Evolutionary conservation across 2,113 vertebrate genomes (phyloP).

Genomic region (Nettapus auritus): DNA sequence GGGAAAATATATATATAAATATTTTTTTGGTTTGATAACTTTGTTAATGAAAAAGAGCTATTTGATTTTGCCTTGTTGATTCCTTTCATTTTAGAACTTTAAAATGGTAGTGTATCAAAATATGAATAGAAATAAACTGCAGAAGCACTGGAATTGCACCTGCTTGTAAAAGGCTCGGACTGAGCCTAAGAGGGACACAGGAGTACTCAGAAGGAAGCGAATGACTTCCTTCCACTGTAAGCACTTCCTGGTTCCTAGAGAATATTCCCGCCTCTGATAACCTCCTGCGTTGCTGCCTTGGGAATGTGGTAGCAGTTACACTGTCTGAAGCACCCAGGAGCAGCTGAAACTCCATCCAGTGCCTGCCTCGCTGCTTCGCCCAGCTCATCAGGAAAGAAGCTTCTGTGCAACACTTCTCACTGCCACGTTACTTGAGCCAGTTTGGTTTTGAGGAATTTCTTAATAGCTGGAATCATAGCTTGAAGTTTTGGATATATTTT

Average conservation of each 20-base stretch:
- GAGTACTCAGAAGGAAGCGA: constrained; percentile 30
- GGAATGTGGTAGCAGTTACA: rapidly evolving
- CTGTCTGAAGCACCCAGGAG: neutral
- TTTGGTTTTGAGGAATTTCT: neutral
- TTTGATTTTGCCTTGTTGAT: neutral
- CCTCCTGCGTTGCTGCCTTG: neutral
- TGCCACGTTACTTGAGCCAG: neutral
- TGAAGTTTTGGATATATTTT: neutral
- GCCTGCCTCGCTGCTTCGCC: neutral
- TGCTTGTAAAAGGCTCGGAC: neutral
- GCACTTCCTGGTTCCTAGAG: neutral
- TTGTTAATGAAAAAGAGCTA: neutral
- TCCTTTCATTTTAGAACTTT: neutral
- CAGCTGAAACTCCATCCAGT: neutral
- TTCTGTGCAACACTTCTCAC: neutral
- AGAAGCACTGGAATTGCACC: neutral
- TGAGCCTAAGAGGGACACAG: neutral
- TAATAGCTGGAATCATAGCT: constrained; percentile 1
- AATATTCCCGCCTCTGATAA: neutral
- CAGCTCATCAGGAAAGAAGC: neutral
- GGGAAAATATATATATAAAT: neutral
- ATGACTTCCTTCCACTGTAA: constrained; percentile 11
- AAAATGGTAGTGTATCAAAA: neutral
- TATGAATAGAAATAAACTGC: neutral
- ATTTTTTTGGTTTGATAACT: neutral